Base-by-base conservation (phyloP, 2,888 invertebrate genomes). In the Tiliacea citrago region DNA sequence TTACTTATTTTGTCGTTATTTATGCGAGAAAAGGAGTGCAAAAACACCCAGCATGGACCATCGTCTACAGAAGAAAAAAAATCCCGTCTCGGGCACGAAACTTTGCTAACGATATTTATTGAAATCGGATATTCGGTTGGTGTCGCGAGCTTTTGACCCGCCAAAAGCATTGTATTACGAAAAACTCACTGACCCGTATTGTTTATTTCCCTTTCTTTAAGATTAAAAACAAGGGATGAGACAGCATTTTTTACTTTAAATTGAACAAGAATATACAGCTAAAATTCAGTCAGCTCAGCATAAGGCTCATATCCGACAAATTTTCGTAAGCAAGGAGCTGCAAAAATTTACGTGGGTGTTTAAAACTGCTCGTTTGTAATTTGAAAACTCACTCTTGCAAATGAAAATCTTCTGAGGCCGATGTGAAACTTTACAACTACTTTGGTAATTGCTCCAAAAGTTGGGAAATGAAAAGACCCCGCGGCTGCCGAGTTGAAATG, bases 391-490 rank as follows among this genome's bases (percentile, higher is more conserved):
- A 92, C 91, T 93, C 87, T 89, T 87, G 81, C 88, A 91, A 92
- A 92, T 91, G 91, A 91, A 93, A 93, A 92, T 91, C 91, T 90
- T 92, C 91, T 89, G 90, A 88, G 91, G 90, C 90, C 90, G 90
- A 91, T 92, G 84, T 88, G 88, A 91, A 94, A 94, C 93, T 94
- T 93, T 88, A 89, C 90, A 92, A 94, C 94, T 94, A 94, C 94
- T 95, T 94, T 91, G 90, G 93, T 94, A 95, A 95, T 94, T 94
- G 94, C 93, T 92, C 91, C 90, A 87, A 92, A 95, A 94, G 92
- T 95, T 95, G 82, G 84, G 78, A 89, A 91, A 92, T 90, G 91
- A 91, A 92, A 91, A 91, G 90, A 92, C 91, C 91, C 89, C 77
- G 86, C 82, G 90, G 92, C 91, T 84, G 85, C 81, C 81, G 87